A percentile compares a stretch with the other conserved stretches of the same genome.
phyloP scores from a whole-genome alignment of 2,797 vertebrate genomes.

The Enteromius afrohamiltoni region DNA sequence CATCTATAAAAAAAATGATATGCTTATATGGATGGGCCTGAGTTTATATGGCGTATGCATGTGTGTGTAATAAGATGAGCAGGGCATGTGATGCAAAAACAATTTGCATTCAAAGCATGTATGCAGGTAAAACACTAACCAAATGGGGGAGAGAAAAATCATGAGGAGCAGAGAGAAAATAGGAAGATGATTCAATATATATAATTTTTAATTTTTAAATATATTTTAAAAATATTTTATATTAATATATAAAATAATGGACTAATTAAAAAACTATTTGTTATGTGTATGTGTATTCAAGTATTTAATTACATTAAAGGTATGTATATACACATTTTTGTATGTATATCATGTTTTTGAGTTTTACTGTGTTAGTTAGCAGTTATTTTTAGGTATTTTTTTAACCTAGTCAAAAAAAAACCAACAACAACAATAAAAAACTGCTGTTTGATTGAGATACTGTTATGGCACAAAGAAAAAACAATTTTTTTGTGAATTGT shows the following conservation, averaged over 20 bases:
- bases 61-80: neutral
- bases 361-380: too few species aligned
- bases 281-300: too few species aligned
- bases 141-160: neutral
- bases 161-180: slow-evolving; percentile 13
- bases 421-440: too few species aligned
- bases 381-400: too few species aligned
- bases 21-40: neutral
- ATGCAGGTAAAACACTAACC: slow-evolving; percentile 46
- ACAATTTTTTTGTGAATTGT: too few species aligned
- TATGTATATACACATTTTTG: too few species aligned
- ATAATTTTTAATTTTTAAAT: too few species aligned
- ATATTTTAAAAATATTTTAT: neutral
- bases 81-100: slow-evolving; percentile 1
- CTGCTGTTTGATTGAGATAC: too few species aligned
- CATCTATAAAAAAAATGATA: slow-evolving; percentile 13
- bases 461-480: too few species aligned
- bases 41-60: neutral
- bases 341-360: too few species aligned
- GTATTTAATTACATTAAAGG: too few species aligned
- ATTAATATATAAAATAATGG: neutral
- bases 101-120: slow-evolving; percentile 42
- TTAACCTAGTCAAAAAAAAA: too few species aligned
- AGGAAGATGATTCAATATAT: neutral
- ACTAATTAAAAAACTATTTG: neutral